Base-by-base conservation (phyloP, 2,797 vertebrate genomes). In the Sarcoramphus papa region DNA sequence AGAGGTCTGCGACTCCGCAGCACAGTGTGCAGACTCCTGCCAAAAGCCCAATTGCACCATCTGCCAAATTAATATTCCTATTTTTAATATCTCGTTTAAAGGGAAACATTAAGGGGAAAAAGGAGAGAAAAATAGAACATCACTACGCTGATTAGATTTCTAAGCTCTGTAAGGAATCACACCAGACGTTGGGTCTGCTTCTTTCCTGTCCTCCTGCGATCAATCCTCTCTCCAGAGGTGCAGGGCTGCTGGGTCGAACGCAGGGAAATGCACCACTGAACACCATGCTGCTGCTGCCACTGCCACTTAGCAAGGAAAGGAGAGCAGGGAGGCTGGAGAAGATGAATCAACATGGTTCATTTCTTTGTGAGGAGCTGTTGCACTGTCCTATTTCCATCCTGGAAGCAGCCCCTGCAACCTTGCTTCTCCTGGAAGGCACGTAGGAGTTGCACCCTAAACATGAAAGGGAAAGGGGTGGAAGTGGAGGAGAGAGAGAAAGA, bases 51-150 rank as follows among this genome's bases (percentile, higher is more conserved):
- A 92, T 86, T 92, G 85, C 93, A 97, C 96, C 97, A 97, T 97
- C 96, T 97, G 97, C 96, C 96, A 97, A 97, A 97, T 96, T 97
- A 97, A 97, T 97, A 97, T 96, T 96, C 95, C 93, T 85, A 96
- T 97, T 97, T 97, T 97, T 97, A 97, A 97, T 97, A 96, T 90
- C 93, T 92, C 64, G 8, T 94, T 97, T 90, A 93, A 95, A 91
- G 80, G 92, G 70, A 90, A 82, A 41, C 74, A 74, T 94, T 79
- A 77, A 79, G 54, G 77, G 88, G 51, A 5, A 3, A 88, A 85
- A 87, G 85, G 84, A 93, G 82, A 83, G 86, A n/a, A 81, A 91
- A 85, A 88, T 40, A 85, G 92, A 92, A 40, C 50, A 9, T 59
- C 72, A 35, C 65, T 59, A 41, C 12, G 0, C 54, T 84, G 85